Percentiles rank a stretch among this genome's conserved stretches.
Conservation (phyloP, 2,113 vertebrate species). For the Sardina pilchardus region DNA sequence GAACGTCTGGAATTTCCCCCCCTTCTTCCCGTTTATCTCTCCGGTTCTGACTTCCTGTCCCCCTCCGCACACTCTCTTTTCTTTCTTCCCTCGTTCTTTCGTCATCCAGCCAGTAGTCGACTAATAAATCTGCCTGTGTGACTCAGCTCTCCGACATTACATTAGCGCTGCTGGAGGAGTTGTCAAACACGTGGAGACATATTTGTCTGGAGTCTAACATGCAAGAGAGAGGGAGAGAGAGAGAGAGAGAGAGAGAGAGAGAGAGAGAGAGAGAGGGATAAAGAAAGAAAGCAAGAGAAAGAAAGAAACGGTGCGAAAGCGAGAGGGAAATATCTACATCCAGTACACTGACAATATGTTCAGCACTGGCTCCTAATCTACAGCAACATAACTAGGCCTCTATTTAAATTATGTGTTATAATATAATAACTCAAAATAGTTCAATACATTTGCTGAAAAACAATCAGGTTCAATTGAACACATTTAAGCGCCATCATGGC, state of each 20-base stretch:
- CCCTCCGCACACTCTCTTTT: background rate
- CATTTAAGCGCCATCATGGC: background rate
- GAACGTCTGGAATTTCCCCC: background rate
- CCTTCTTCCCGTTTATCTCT: background rate
- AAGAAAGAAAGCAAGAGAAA: too few relatives aligned
- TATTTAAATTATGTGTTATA: background rate
- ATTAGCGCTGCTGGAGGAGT: background rate
- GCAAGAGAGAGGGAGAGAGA: background rate
- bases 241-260: constrained; percentile 18
- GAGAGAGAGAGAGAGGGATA: background rate
- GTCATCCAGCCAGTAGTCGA: too few relatives aligned
- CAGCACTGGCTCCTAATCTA: background rate
- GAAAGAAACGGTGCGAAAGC: background rate
- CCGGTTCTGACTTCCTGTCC: background rate
- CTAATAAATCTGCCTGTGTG: background rate
- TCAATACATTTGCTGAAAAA: background rate
- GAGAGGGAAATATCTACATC: constrained; percentile 1
- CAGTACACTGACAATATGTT: background rate
- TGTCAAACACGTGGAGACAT: too few relatives aligned
- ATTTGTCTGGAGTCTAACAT: too few relatives aligned
- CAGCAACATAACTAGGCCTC: background rate
- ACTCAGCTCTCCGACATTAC: background rate
- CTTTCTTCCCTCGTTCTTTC: too few relatives aligned
- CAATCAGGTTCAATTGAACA: background rate
- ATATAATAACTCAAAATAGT: background rate